phyloP scores from a whole-genome alignment of 2,888 invertebrate genomes.

The Acanthococcus lagerstroemiae region DNA sequence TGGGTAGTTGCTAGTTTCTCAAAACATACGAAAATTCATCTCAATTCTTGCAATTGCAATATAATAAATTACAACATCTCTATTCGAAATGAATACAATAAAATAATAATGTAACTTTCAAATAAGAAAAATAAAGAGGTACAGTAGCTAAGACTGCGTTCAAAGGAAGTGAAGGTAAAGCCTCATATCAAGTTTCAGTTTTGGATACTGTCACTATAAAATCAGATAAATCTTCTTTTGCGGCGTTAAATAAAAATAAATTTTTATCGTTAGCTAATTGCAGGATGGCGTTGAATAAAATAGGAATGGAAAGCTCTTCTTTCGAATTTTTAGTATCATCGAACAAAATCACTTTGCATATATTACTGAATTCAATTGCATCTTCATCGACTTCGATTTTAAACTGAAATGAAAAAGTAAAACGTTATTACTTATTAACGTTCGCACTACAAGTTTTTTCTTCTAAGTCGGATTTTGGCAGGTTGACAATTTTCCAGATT shows the following conservation, averaged over 20 bases:
- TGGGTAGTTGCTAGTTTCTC: too few relatives aligned
- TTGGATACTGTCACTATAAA: slow-evolving; percentile 4
- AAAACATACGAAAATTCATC: too few relatives aligned
- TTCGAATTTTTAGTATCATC: not conserved
- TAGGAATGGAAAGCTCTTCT: not conserved
- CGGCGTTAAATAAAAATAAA: not conserved
- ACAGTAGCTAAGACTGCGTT: too few relatives aligned
- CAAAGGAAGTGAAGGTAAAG: too few relatives aligned
- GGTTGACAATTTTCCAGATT: not conserved
- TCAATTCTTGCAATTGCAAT: too few relatives aligned
- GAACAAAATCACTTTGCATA: slow-evolving; percentile 5
- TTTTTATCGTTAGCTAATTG: slow-evolving; percentile 18
- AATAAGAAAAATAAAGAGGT: not conserved
- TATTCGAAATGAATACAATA: too few relatives aligned
- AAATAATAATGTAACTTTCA: not conserved
- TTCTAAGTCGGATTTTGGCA: not conserved
- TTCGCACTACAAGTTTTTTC: too few relatives aligned
- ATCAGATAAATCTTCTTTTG: not conserved
- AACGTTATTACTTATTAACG: too few relatives aligned
- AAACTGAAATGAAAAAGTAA: not conserved
- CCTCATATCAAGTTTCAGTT: not conserved
- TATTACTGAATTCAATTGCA: not conserved
- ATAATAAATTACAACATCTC: not conserved
- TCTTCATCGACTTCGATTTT: not conserved
- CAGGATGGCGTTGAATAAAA: slow-evolving; percentile 20